Percentiles rank a stretch among this genome's conserved stretches.
Evolutionary conservation across 2,888 invertebrate genomes (phyloP).

Genomic region (Drosophila crucigera): DNA sequence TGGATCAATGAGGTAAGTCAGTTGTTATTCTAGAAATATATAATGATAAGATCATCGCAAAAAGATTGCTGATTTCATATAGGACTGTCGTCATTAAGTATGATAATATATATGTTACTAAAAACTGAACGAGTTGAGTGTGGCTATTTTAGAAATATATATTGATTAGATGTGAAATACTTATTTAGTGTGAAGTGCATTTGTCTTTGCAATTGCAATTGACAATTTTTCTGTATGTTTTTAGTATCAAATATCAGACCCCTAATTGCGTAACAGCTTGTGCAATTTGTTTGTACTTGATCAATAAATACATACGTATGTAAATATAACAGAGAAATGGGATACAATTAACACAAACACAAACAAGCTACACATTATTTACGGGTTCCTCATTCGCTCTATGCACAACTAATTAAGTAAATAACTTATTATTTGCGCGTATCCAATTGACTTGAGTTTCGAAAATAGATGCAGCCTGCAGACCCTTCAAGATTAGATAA

Average conservation of each 20-base stretch:
- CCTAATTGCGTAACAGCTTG: constrained; percentile 46
- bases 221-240: constrained; percentile 41
- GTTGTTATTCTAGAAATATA: neutral
- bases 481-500: constrained; percentile 38
- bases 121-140: constrained; percentile 1
- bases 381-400: constrained; percentile 6
- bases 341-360: constrained; percentile 56
- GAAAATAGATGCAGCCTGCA: constrained; percentile 10
- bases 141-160: neutral
- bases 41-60: constrained; percentile 13
- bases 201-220: constrained; percentile 28
- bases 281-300: constrained; percentile 52
- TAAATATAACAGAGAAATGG: constrained; percentile 34
- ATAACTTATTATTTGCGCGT: constrained; percentile 40
- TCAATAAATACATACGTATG: constrained; percentile 28
- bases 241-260: constrained; percentile 24
- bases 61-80: constrained; percentile 14
- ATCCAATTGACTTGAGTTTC: constrained; percentile 11
- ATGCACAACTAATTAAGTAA: constrained; percentile 48
- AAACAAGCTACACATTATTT: constrained; percentile 31
- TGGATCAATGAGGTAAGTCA: neutral
- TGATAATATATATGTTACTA: constrained; percentile 14
- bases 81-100: constrained; percentile 35
- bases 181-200: constrained; percentile 10
- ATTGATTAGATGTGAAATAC: constrained; percentile 27